These are phyloP conservation scores for Chloebia gouldiae DNA, from an alignment of 2,113 vertebrate genomes.

Conservation along the genomic window DNA sequence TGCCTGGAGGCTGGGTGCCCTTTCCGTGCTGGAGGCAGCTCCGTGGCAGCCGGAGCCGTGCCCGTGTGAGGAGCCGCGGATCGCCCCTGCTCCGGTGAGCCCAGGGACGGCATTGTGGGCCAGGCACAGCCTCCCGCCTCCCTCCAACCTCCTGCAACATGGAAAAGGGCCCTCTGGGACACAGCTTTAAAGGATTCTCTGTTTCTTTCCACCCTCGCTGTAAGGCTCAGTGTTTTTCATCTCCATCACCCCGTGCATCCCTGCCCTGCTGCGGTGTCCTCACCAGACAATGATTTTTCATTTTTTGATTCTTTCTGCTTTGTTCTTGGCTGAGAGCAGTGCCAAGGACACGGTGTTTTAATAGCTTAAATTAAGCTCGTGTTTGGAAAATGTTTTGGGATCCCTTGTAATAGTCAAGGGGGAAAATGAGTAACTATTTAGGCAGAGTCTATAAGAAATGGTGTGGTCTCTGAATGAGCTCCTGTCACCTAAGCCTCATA, in stretches of 20 bases:
- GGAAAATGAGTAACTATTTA: background rate
- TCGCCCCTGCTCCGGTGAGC: conserved; percentile 23
- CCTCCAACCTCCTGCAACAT: background rate
- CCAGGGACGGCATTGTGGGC: background rate
- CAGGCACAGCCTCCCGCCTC: background rate
- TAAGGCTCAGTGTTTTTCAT: rapidly evolving
- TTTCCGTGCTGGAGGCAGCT: background rate
- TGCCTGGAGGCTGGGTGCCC: background rate
- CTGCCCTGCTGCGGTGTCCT: background rate
- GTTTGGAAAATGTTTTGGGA: background rate
- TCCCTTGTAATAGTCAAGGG: rapidly evolving
- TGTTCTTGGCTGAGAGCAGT: rapidly evolving
- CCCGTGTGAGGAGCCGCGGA: background rate
- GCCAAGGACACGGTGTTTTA: rapidly evolving
- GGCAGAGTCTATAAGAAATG: background rate
- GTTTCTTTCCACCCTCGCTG: background rate
- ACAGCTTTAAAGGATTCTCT: background rate
- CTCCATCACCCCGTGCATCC: rapidly evolving
- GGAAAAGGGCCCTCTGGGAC: background rate
- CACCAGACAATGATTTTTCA: background rate
- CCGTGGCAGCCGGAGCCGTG: background rate
- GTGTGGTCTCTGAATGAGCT: background rate
- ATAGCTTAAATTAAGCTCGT: background rate
- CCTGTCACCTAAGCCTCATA: background rate
- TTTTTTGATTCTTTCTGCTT: background rate